Evolutionary conservation across 2,113 vertebrate species (phyloP).

Genomic region (Smithornis capensis): DNA sequence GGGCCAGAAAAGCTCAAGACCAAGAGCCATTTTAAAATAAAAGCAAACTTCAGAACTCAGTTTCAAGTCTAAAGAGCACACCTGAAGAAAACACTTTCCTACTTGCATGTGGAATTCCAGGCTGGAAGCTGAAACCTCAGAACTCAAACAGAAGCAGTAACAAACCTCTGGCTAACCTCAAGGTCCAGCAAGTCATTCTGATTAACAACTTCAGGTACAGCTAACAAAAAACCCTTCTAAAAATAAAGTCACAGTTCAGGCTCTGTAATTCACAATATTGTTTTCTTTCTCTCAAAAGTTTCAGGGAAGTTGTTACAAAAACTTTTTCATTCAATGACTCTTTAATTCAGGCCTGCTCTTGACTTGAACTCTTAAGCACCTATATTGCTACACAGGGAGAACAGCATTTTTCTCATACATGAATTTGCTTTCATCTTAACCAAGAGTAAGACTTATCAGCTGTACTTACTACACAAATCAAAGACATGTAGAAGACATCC

Average conservation of each 20-base stretch:
- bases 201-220: background rate
- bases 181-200: background rate
- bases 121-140: background rate
- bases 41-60: background rate
- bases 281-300: background rate
- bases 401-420: background rate
- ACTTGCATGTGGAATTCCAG: background rate
- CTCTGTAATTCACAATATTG: background rate
- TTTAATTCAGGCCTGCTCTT: background rate
- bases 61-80: background rate
- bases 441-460: background rate
- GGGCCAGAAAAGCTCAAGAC: background rate
- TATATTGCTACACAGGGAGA: background rate
- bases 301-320: background rate
- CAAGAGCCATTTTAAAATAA: background rate
- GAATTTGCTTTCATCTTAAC: background rate
- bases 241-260: background rate
- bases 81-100: background rate
- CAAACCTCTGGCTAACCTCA: background rate
- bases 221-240: accelerated
- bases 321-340: background rate
- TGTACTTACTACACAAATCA: background rate
- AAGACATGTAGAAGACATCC: background rate
- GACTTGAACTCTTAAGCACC: background rate
- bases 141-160: background rate